A percentile compares a stretch with the other conserved stretches of the same genome.
These are phyloP conservation scores for Embiotoca jacksoni DNA, from an alignment of 2,113 vertebrate genomes.

Conservation along the genomic window DNA sequence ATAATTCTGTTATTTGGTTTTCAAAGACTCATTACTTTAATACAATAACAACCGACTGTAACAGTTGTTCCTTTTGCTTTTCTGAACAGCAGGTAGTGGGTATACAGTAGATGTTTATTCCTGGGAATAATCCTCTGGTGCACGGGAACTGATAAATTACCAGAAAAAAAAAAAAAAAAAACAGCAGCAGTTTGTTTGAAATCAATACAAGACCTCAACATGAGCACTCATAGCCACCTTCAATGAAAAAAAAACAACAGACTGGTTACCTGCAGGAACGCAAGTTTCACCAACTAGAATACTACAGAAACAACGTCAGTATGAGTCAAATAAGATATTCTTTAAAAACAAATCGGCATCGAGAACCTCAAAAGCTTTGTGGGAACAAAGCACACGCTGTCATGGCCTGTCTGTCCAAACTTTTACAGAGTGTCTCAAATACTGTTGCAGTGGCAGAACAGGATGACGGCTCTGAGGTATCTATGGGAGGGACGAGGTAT, in stretches of 20 bases:
- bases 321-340: conserved; percentile 10
- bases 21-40: conserved; percentile 10
- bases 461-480: background rate
- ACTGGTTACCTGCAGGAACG: conserved; percentile 14
- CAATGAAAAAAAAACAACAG: conserved; percentile 13
- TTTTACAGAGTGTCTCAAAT: background rate
- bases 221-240: background rate
- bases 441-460: background rate
- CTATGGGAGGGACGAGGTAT: background rate
- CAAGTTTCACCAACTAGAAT: background rate
- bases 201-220: conserved; percentile 30
- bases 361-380: conserved; percentile 1
- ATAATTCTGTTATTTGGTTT: background rate
- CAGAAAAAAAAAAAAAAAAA: conserved; percentile 37
- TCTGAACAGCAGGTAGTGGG: conserved; percentile 38
- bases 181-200: conserved; percentile 42
- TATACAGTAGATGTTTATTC: conserved; percentile 32
- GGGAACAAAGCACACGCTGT: background rate
- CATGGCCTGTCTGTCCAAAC: background rate
- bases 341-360: background rate
- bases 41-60: background rate
- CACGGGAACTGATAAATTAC: conserved; percentile 38
- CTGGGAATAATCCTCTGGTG: conserved; percentile 37
- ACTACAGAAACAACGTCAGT: background rate
- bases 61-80: conserved; percentile 3